Base-by-base conservation (phyloP, 2,797 vertebrate species). In the Coracias cyanogaster region DNA sequence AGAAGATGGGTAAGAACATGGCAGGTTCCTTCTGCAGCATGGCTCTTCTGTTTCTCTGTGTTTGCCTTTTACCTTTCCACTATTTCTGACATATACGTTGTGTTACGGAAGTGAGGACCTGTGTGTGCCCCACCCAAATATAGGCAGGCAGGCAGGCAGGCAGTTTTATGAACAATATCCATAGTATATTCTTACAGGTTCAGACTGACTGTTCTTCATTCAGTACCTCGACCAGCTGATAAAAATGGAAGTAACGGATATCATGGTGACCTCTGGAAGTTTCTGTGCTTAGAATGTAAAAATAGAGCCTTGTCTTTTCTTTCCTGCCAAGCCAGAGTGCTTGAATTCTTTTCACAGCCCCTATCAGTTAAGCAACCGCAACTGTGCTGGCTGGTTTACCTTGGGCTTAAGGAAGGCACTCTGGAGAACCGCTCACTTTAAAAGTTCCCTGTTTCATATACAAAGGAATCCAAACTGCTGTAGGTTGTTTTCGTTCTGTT, bases 11-110 rank as follows among this genome's bases (percentile, higher is more conserved):
- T 41, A 61, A 60, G 54, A 51, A 71, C 12, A 17, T 11, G 22
- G 28, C 65, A 62, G 31, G 25, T 48, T 85, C n/a, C 33, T 83
- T 80, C 35, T 76, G 29, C 43, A 41, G 49, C 9, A 26, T 46
- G 49, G 33, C 41, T 49, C 33, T 89, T 54, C 66, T 43, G 67
- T 62, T 43, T 80, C 43, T 6, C 54, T 46, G 9, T 60, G 49
- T 73, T 57, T 54, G 31, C 54, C 49, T 74, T 88, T 73, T 45
- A n/a, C 62, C 33, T 52, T 71, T 39, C 33, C 15, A 4, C 65
- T 54, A 9, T 74, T 85, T 72, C 65, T 65, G 28, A 33, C 2
- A 0, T n/a, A 7, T 7, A 15, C 2, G 0, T 17, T 35, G 35
- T 12, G 41, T 55, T 39, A 41, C 3, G 31, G 37, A 81, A 19